Percentiles rank a stretch among this genome's conserved stretches.
Evolutionary conservation across 1,140 invertebrate species (phyloP).

Genomic region (Temnothorax curvispinosus): DNA sequence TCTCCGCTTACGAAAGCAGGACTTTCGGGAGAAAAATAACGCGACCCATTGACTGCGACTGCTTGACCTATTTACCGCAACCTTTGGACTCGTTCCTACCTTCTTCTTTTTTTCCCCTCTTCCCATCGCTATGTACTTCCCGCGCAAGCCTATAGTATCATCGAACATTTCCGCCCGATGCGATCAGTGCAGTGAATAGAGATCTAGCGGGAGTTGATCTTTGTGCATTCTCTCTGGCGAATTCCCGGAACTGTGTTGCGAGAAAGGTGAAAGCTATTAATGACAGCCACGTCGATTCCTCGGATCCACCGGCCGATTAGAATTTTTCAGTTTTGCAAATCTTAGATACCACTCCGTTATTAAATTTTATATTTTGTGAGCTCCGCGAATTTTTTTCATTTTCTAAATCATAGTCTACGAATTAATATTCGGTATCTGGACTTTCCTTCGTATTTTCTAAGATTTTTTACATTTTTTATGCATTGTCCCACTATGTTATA

Average conservation of each 20-base stretch:
- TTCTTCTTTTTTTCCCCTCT: conserved; percentile 28
- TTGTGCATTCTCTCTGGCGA: not conserved
- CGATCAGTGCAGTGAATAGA: conserved; percentile 17
- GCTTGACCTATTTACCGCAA: conserved; percentile 53
- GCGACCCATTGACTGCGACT: conserved; percentile 50
- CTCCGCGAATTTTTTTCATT: not conserved
- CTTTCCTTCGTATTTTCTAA: not conserved
- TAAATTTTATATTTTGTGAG: not conserved
- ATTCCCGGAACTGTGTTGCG: not conserved
- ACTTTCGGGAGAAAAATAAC: conserved; percentile 32
- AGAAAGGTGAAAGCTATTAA: conserved; percentile 27
- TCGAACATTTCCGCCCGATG: conserved; percentile 11
- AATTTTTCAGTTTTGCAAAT: not conserved
- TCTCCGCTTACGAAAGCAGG: not conserved
- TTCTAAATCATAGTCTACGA: not conserved
- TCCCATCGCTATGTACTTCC: conserved; percentile 4
- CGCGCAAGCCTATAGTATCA: conserved; percentile 34
- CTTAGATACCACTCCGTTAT: too few relatives aligned
- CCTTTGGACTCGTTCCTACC: conserved; percentile 14
- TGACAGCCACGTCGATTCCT: not conserved
- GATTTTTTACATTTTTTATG: not conserved
- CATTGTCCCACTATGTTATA: not conserved
- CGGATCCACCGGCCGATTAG: not conserved
- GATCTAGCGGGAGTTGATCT: not conserved
- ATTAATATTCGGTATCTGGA: not conserved